Evolutionary conservation across 2,888 invertebrate genomes (phyloP), one percentile per base, ranked within the genome.

Genomic region (Myopa tessellatipennis): DNA sequence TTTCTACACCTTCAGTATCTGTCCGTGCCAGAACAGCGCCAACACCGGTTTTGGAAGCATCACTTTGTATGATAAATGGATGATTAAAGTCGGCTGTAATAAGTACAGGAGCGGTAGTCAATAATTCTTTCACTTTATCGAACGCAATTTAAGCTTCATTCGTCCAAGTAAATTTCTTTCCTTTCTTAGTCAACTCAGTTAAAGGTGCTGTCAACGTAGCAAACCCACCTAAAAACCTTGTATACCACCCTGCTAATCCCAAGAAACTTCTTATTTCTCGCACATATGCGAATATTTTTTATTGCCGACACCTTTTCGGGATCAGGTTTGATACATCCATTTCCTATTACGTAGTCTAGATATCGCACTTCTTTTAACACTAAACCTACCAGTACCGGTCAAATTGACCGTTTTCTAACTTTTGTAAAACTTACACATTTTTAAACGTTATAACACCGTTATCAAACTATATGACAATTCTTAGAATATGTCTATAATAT

Each of bases 171-270:
- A 81, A 79, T 1, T n/a, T 75, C 1, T 77, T 72, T 0, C 63
- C 61, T 10, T 74, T 74, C n/a, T 70, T 78, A 14, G 55, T 71
- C 12, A 78, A 50, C 26, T 80, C 78, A 0, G 80, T 78, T 34
- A 80, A 65, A 3, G 77, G 80, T 26, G 71, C 52, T 1, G 79
- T 80, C 26, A 78, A 12, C 4, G 50, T 34, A 10, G 76, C 69
- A 67, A 76, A 79, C n/a, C 76, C 74, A 3, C 65, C 76, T 14
- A 78, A 18, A 63, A 79, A 81, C 5, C 78, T 65, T 10, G 80
- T 63, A 40, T 80, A 81, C 80, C 79, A 82, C 18, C 81, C 80
- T 7, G 79, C 76, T 52, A 81, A 77, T 8, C 81, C 80, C 2
- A 82, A 60, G 38, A 82, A 81, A 10, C 78, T 60, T 58, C 80